Percentiles rank a stretch among this genome's conserved stretches.
Conservation (phyloP, 1,140 invertebrate genomes). For the Lethrus apterus region DNA sequence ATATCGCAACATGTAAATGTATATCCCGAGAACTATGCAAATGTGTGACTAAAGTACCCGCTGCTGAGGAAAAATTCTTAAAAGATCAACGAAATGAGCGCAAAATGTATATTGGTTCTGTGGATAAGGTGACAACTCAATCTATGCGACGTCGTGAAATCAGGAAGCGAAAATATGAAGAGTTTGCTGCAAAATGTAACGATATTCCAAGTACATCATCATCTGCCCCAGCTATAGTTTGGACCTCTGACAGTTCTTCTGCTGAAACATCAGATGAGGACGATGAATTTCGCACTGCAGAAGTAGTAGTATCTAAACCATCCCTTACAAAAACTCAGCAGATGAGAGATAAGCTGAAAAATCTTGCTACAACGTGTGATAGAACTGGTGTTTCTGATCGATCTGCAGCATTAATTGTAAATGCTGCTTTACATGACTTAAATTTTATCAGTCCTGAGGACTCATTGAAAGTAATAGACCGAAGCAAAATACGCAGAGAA, state of each 20-base stretch:
- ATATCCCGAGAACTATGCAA: neutral
- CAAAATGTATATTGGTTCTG: neutral
- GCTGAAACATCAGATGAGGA: neutral
- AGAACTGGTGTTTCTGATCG: slow-evolving; percentile 14
- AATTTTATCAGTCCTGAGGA: slow-evolving; percentile 1
- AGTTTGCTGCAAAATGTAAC: neutral
- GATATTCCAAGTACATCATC: neutral
- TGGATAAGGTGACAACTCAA: neutral
- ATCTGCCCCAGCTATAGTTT: no score
- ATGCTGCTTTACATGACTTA: slow-evolving; percentile 13
- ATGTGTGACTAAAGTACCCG: neutral
- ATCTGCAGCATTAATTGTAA: slow-evolving; percentile 15
- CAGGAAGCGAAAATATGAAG: neutral
- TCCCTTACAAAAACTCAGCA: neutral
- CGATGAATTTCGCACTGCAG: neutral
- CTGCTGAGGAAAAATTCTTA: neutral
- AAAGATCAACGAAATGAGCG: neutral
- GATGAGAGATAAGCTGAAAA: neutral
- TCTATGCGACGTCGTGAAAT: neutral
- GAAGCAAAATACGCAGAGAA: slow-evolving; percentile 4
- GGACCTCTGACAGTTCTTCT: neutral
- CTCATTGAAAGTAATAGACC: neutral
- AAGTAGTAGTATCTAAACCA: no score
- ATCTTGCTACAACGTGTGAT: slow-evolving; percentile 1
- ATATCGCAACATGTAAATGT: neutral